phyloP scores from a whole-genome alignment of 2,888 invertebrate species.

The Bibio marci region DNA sequence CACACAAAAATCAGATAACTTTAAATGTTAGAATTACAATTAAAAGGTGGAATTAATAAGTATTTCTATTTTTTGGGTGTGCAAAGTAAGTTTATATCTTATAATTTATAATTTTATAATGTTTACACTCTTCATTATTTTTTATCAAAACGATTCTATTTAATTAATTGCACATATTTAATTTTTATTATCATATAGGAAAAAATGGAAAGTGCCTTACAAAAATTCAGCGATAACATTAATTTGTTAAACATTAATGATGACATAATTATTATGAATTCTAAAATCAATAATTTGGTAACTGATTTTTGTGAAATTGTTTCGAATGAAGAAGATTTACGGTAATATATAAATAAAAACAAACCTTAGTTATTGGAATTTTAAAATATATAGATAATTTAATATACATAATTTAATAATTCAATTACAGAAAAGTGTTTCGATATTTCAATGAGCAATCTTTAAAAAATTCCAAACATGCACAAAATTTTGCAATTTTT shows the following conservation, averaged over 20 bases:
- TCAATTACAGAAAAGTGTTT: slow-evolving; percentile 25
- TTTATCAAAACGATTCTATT: no score
- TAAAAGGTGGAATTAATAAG: no score
- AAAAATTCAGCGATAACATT: slow-evolving; percentile 26
- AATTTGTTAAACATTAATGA: slow-evolving; percentile 24
- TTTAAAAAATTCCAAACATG: slow-evolving; percentile 20
- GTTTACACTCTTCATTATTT: no score
- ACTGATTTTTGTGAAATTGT: slow-evolving; percentile 26
- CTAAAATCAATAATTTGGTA: slow-evolving; percentile 27
- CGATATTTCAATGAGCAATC: slow-evolving; percentile 27
- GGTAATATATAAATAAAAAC: slow-evolving; percentile 15
- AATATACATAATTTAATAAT: slow-evolving; percentile 2
- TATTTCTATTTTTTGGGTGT: no score
- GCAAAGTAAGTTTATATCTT: no score
- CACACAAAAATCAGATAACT: no score
- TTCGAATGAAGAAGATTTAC: slow-evolving; percentile 22
- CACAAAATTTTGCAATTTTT: slow-evolving; percentile 27
- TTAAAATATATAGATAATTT: no score
- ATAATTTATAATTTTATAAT: no score
- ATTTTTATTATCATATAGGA: no score
- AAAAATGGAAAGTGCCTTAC: slow-evolving; percentile 20
- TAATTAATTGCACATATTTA: no score
- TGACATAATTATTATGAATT: slow-evolving; percentile 26
- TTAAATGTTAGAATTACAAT: no score
- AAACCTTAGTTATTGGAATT: no score